Evolutionary conservation across 2,113 vertebrate genomes (phyloP), one percentile per base, ranked within the genome.

Genomic region (Xenotilapia leptura): DNA sequence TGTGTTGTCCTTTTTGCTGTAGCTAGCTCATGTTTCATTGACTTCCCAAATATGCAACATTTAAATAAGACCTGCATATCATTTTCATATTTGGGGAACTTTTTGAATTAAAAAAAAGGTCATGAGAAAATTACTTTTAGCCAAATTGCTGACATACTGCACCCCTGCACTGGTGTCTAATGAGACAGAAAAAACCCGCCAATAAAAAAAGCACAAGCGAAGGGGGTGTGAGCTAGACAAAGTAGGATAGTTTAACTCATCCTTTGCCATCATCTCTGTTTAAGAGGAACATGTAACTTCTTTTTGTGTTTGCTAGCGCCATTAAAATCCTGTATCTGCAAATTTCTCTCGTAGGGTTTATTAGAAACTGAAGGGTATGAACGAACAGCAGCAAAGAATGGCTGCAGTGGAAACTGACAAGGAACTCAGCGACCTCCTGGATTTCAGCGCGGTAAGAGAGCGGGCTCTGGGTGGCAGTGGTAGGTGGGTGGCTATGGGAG

Each of bases 371-470:
- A 95, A 95, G 97, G 98, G 96, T 95, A 99, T 99, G 98, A 98
- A 93, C 94, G 95, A 98, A 97, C 98, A 98, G 96, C 97, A 98
- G 95, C 97, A 98, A 96, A 98, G 98, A 96, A 99, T 99, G 98
- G 97, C 98, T 94, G 97, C 97, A 80, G 98, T 99, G 95, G 98
- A 97, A 97, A 98, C 98, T 47, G 99, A 99, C 98, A 99, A 99
- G 96, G 99, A 99, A 96, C 97, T 99, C 95, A 99, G 96, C 93
- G 99, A 99, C 95, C 98, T 99, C 91, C 97, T 99, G 97, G 99
- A 99, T 97, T 99, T 99, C 97, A 99, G 99, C 93, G 98, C 98
- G 98, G 99, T 99, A 96, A 99, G 98, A 83, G 93, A 95, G 94
- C 86, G 94, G 94, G 92, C 91, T 90, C 83, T 84, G 91, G 92